Conservation (phyloP, 1,140 invertebrate species). For the Drosophila equinoxialis region DNA sequence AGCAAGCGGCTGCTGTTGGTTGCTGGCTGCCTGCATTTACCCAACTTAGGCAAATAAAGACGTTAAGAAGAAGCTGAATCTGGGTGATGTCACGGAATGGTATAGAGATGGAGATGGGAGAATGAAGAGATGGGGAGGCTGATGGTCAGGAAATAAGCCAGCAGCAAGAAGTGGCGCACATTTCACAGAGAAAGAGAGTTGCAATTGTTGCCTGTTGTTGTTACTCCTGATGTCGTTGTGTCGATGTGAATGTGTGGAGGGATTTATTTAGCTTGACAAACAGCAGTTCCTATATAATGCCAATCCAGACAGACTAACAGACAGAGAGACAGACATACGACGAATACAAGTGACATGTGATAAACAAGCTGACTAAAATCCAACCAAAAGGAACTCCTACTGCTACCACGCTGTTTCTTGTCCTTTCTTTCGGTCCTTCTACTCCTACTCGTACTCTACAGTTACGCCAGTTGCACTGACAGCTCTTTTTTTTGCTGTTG, state of each 20-base stretch:
- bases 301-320: slow-evolving; percentile 54
- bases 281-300: slow-evolving; percentile 70
- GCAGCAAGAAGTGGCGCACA: slow-evolving; percentile 20
- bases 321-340: slow-evolving; percentile 27
- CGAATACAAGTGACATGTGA: slow-evolving; percentile 62
- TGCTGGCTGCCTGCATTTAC: slow-evolving; percentile 51
- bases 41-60: slow-evolving; percentile 73
- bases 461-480: slow-evolving; percentile 36
- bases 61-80: slow-evolving; percentile 47
- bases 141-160: slow-evolving; percentile 18
- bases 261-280: slow-evolving; percentile 48
- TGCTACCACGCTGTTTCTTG: slow-evolving; percentile 14
- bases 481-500: slow-evolving; percentile 73
- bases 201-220: slow-evolving; percentile 46
- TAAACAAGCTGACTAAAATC: slow-evolving; percentile 64
- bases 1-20: slow-evolving; percentile 24
- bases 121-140: background rate
- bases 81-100: slow-evolving; percentile 15
- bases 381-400: slow-evolving; percentile 33
- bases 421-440: background rate
- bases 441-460: slow-evolving; percentile 3
- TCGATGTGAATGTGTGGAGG: slow-evolving; percentile 17
- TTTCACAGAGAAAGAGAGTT: background rate
- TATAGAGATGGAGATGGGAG: slow-evolving; percentile 4
- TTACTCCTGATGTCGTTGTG: slow-evolving; percentile 16